Evolutionary conservation across 2,797 vertebrate species (phyloP), one percentile per base, ranked within the genome.

Genomic region (Sternarchorhynchus goeldii): DNA sequence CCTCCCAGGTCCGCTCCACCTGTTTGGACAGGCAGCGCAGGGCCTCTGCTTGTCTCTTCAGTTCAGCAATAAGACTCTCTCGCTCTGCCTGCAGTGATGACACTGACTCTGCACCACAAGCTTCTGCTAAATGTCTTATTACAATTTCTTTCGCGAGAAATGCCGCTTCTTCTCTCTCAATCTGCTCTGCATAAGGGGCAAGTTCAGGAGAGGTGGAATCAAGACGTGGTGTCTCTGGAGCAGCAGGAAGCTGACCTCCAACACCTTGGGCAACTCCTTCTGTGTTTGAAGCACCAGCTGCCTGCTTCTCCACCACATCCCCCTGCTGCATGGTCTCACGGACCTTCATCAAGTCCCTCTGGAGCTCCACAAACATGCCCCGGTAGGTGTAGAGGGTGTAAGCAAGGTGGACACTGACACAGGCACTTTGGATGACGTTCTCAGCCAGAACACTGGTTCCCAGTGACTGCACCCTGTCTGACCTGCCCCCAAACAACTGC

Each of bases 361-460:
- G 93, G 0, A 98, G 90, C 31, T 88, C 88, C 88, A 90, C 92
- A 69, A 97, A 89, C 80, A 95, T 92, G 34, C 91, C 92, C 45
- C 95, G 93, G 75, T 96, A 96, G 12, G 92, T 93, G 53, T 94
- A 94, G 80, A 94, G 82, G 0, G 93, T 94, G 79, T 94, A 94
- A 16, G 91, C 92, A 59, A 98, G 92, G 87, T 99, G 97, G 41
- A 95, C 95, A 86, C 94, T 96, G 73, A 98, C 83, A 74, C 95
- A 89, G 0, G 92, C 90, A 70, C 89, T 91, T n/a, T 89, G 89
- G 57, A 92, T 78, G 29, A 83, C 66, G 3, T 82, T 78, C 78
- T 90, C 87, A 25, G 79, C 77, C 39, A 86, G 79, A 64, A 76
- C 70, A 31, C 73, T 73, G 53, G 65, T 67, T 67, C 82, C 85